These are phyloP conservation scores for Plectrocnemia conspersa DNA, from an alignment of 1,140 invertebrate species.

Conservation along the genomic window DNA sequence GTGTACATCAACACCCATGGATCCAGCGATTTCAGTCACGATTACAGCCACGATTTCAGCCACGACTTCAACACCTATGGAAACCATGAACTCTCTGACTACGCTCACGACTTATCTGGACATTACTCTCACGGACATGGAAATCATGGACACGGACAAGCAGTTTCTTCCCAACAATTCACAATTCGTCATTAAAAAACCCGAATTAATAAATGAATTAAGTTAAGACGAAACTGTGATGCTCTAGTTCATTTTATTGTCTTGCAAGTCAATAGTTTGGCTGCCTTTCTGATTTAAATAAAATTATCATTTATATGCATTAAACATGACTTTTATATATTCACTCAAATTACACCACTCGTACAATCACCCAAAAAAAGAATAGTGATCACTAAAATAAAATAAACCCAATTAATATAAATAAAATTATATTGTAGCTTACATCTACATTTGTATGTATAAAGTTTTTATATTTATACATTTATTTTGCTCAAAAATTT, in stretches of 20 bases:
- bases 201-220: neutral
- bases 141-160: neutral
- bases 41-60: neutral
- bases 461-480: no score
- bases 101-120: slow-evolving; percentile 18
- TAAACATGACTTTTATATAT: no score
- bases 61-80: slow-evolving; percentile 4
- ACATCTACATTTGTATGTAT: no score
- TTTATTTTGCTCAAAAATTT: no score
- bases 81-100: slow-evolving; percentile 1
- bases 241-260: neutral
- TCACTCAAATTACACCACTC: no score
- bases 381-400: no score
- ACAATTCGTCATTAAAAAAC: slow-evolving; percentile 7
- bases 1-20: slow-evolving; percentile 33
- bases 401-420: no score
- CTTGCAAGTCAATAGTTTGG: no score
- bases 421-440: no score
- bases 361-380: no score
- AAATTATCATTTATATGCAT: no score
- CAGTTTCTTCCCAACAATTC: slow-evolving; percentile 4
- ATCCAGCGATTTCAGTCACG: slow-evolving; percentile 2
- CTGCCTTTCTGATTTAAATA: no score
- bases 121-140: neutral
- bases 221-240: neutral